phyloP scores from a whole-genome alignment of 1,140 invertebrate species.

The Drosophila sulfurigaster region DNA sequence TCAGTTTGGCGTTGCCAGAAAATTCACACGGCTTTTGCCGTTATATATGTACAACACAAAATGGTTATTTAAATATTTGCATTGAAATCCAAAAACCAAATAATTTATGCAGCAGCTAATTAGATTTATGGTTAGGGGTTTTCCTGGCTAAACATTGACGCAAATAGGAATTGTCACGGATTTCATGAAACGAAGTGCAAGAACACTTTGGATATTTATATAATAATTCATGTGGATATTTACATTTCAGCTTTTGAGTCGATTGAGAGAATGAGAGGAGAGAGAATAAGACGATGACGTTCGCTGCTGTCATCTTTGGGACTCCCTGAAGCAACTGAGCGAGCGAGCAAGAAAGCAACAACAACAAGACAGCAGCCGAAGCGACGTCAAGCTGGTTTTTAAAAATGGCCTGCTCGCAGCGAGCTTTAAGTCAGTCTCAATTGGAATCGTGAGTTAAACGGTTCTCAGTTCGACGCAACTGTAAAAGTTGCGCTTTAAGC shows the following conservation, averaged over 20 bases:
- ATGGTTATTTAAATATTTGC: slow-evolving; percentile 15
- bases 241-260: slow-evolving; percentile 5
- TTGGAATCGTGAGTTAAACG: slow-evolving; percentile 65
- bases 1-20: background rate
- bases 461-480: slow-evolving; percentile 48
- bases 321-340: slow-evolving; percentile 49
- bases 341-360: slow-evolving; percentile 16
- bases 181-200: background rate
- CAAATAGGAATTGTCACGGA: slow-evolving; percentile 23
- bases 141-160: slow-evolving; percentile 18
- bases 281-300: slow-evolving; percentile 39
- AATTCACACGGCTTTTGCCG: background rate
- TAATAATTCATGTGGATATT: slow-evolving; percentile 25
- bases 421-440: slow-evolving; percentile 69
- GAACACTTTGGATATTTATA: slow-evolving; percentile 15
- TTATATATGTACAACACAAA: slow-evolving; percentile 9
- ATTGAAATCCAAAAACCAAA: background rate
- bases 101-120: background rate
- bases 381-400: slow-evolving; percentile 68
- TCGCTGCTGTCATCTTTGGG: slow-evolving; percentile 31
- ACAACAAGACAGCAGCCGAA: slow-evolving; percentile 11
- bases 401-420: slow-evolving; percentile 59
- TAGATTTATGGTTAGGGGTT: background rate
- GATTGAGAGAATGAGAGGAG: background rate
- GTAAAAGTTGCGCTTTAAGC: slow-evolving; percentile 21